Evolutionary conservation across 2,888 invertebrate genomes (phyloP), one percentile per base, ranked within the genome.

Genomic region (Acanthoscelides obtectus): DNA sequence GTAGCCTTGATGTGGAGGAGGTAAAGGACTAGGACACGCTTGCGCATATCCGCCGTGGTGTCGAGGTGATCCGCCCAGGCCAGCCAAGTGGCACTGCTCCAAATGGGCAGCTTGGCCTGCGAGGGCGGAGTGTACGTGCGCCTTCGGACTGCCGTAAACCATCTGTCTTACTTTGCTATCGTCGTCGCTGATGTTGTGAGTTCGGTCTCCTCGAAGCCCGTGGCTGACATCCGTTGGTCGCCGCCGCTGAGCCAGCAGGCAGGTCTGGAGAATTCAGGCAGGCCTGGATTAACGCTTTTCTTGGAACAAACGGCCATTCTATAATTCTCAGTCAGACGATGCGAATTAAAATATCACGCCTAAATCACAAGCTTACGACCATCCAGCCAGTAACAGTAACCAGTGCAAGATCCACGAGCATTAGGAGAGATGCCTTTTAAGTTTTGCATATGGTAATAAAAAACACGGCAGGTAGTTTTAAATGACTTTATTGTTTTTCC

Each of bases 201-300:
- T 89, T 98, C 98, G 77, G 98, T 97, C 88, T 98, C 98, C 89
- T 98, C 98, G 90, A 96, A 98, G 81, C 98, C 98, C 72, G 97
- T 97, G 76, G 98, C 98, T 74, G 97, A 97, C 98, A 98, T 98
- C 80, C 98, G 90, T 87, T 98, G 98, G 88, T 98, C 97, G 78
- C 91, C 91, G 75, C 88, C 81, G n/a, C n/a, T n/a, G 87, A 85
- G 22, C 88, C 88, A 79, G 87, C 92, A 74, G 92, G 94, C 75
- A 96, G 96, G 87, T 98, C 98, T 68, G 98, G 98, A 69, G 97
- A 96, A 87, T 98, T 98, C 75, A 99, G 91, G 87, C 99, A 99
- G 79, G 98, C 98, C 88, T 99, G 99, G 83, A 99, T 99, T 80
- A 99, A 89, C 77, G 97, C 94, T 87, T 99, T 99, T 78, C 99